Base-by-base conservation (phyloP, 2,797 vertebrate genomes). In the Apogon hyalosoma region DNA sequence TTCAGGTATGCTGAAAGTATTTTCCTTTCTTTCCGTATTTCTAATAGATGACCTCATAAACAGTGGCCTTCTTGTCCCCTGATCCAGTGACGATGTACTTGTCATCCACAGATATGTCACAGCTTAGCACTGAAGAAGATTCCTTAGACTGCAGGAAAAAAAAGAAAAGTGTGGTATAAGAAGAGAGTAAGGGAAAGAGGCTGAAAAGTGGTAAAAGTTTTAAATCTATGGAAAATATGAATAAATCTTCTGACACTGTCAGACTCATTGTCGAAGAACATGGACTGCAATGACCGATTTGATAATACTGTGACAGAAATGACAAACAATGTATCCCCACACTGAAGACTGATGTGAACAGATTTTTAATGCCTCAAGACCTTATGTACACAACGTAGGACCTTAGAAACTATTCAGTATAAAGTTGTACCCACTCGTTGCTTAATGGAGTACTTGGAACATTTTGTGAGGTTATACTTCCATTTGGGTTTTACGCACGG, bases 81-180 rank as follows among this genome's bases (percentile, higher is more conserved):
- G 94, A 95, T 59, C 94, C 94, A 1, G 94, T 95, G 74, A 95
- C 94, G 0, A 95, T 95, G 92, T 95, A 95, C 73, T 95, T 95
- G 87, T 95, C 94, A 28, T 95, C 94, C 65, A 93, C 92, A 15
- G 94, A 95, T 89, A 95, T 95, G 87, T 95, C 94, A 83, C 94
- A 95, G 87, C 94, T 95, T 69, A 95, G 81, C 65, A 95, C 94
- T 0, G 94, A 95, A 2, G 94, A 95, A 0, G 94, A 95, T 76
- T 95, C 94, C 86, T 95, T 95, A 42, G 94, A 95, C 94, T 95
- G 87, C 28, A 36, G 18, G 54, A 7, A 51, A 24, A 67, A 3
- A 68, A 1, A 31, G 28, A 77, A 13, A 62, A 1, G 40, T 0
- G 7, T 0, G 19, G 1, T 52, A 19, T 0, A 13, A 0, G 11